Evolutionary conservation across 2,797 vertebrate genomes (phyloP), one percentile per base, ranked within the genome.

Genomic region (Hydrophis major): DNA sequence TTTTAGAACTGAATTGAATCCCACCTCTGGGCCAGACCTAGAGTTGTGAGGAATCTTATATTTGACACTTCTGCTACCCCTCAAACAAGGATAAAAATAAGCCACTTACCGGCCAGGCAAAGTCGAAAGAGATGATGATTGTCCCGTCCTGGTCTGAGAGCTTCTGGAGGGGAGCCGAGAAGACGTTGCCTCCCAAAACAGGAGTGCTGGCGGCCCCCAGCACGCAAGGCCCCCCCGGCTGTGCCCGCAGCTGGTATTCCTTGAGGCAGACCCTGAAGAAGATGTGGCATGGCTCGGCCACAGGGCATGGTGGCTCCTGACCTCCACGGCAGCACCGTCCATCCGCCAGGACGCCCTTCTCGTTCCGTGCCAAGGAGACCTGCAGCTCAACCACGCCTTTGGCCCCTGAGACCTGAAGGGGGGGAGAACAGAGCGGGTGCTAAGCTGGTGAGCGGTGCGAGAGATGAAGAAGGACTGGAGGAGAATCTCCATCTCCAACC

Each of bases 181-280:
- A 97, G 78, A 97, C 96, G 95, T 98, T 98, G 90, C 98, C 98
- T 0, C 98, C 98, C 86, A 98, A 97, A 93, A 98, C 89, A 5
- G 96, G 96, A 0, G 98, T 98, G 94, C 89, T 96, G 93, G 97
- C 97, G 0, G 96, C 95, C 3, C 98, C 98, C 2, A 98, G 98
- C 13, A 98, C 98, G 94, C 98, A 98, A 47, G 97, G 1, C 83
- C 98, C 98, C 0, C 95, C 97, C 0, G 98, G 95, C 7, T 93
- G 27, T 1, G 98, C 97, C 8, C 98, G 97, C 88, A 97, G 95
- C 97, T 98, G 98, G 95, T 98, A 98, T 96, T 98, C 98, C 97
- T 98, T 98, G 56, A 98, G 97, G 94, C 98, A 98, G 93, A 97
- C 97, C 53, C 95, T 97, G 95, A 98, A 98, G 93, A 97, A 98